These are phyloP conservation scores for Heloderma charlesbogerti DNA, from an alignment of 2,113 vertebrate species.

Conservation along the genomic window DNA sequence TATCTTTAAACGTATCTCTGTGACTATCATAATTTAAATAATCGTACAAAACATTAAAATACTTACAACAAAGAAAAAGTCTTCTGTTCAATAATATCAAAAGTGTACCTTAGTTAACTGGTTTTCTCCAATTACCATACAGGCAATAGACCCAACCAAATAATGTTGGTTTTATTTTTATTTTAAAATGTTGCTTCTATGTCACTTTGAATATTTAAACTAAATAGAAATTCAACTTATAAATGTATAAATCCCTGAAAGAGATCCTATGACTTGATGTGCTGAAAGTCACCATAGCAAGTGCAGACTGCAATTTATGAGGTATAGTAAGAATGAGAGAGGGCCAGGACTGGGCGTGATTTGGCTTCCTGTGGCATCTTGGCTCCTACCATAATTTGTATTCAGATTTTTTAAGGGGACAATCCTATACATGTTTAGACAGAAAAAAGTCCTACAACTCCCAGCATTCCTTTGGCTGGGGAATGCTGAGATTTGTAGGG, in stretches of 20 bases:
- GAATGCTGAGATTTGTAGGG: too few relatives aligned
- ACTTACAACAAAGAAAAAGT: background rate
- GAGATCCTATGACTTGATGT: background rate
- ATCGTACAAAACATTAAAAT: background rate
- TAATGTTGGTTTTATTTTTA: background rate
- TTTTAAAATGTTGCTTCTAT: background rate
- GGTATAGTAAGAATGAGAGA: background rate
- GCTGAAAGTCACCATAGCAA: background rate
- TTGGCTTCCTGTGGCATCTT: background rate
- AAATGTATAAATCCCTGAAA: background rate
- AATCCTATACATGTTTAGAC: too few relatives aligned
- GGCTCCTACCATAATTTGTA: background rate
- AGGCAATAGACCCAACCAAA: background rate
- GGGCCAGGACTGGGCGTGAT: background rate
- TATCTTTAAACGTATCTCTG: background rate
- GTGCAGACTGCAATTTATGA: too few relatives aligned
- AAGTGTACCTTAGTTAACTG: background rate
- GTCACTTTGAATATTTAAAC: background rate
- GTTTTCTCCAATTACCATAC: background rate
- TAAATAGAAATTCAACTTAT: background rate
- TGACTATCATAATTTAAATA: background rate
- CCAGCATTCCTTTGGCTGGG: too few relatives aligned
- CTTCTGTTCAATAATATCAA: background rate
- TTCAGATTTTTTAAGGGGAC: background rate
- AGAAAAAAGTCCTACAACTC: too few relatives aligned